Evolutionary conservation across 2,888 invertebrate species (phyloP), one percentile per base, ranked within the genome.

Genomic region (Drosophila formosana): DNA sequence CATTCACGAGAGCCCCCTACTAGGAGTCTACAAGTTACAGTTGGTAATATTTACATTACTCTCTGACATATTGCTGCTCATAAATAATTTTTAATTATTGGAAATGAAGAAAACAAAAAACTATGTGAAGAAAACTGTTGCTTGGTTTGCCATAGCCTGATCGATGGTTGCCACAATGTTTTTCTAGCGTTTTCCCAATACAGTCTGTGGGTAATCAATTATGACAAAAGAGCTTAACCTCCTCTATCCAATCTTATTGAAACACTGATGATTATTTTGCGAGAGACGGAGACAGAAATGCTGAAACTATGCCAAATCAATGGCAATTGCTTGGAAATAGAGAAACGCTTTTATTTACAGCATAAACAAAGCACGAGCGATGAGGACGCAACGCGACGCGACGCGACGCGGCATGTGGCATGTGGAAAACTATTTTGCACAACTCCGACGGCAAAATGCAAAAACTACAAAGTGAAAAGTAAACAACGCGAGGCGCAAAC

Each of bases 11-110:
- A 39, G 57, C 46, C 70, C 46, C 65, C 58, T 37, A 34, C 39
- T 49, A 26, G 23, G 43, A 23, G 23, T 60, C 50, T 3, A 41
- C 23, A 46, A 57, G 52, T 32, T 53, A 53, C 34, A 69, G 63
- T 58, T 79, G 70, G 76, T 70, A 75, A 76, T 78, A 76, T 75
- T 73, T 75, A 82, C 86, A 75, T 83, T 78, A 78, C 67, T 60
- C 45, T 62, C 74, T 82, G 86, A 87, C 83, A 76, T 80, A 88
- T 83, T 75, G 88, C 70, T 45, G 68, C 77, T 58, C 88, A 87
- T 87, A 78, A 87, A 88, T 88, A 86, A 82, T 78, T 78, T 86
- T 78, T 86, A 88, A 87, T 86, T 87, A 88, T 88, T 69, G 70
- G 52, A 78, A 69, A 41, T 41, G 13, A 41, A 39, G 64, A 32